These are phyloP conservation scores for Acrocephalus kingi DNA, from an alignment of 2,113 vertebrate species.

Conservation along the genomic window DNA sequence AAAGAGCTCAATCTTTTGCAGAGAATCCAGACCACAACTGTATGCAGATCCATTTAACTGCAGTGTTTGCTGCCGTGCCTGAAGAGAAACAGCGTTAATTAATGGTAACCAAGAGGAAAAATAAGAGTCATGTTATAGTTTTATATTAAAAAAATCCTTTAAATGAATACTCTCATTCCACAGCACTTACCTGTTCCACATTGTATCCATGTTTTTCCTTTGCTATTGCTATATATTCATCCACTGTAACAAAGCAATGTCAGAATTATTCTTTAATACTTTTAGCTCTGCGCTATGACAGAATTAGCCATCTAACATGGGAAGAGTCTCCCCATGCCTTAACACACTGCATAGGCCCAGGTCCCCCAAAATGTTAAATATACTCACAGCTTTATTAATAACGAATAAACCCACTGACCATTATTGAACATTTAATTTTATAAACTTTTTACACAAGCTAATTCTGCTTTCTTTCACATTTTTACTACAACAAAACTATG, in stretches of 20 bases:
- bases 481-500: neutral
- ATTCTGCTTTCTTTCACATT: neutral
- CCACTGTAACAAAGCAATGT: constrained; percentile 84
- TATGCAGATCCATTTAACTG: constrained; percentile 65
- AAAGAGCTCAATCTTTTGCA: constrained; percentile 71
- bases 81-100: constrained; percentile 68
- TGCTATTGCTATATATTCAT: constrained; percentile 96
- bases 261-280: constrained; percentile 48
- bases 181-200: constrained; percentile 89
- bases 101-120: constrained; percentile 41
- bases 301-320: neutral
- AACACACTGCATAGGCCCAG: neutral
- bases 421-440: neutral
- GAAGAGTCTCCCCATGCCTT: neutral
- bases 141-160: neutral
- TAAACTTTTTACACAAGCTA: neutral
- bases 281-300: neutral
- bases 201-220: constrained; percentile 99
- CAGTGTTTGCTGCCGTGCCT: constrained; percentile 64
- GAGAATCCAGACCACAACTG: constrained; percentile 69
- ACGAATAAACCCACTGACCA: neutral
- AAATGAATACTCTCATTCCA: constrained; percentile 14
- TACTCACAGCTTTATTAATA: neutral
- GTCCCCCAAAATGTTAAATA: neutral
- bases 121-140: constrained; percentile 2